Evolutionary conservation across 2,888 invertebrate species (phyloP).

Genomic region (Andrena haemorrhoa): DNA sequence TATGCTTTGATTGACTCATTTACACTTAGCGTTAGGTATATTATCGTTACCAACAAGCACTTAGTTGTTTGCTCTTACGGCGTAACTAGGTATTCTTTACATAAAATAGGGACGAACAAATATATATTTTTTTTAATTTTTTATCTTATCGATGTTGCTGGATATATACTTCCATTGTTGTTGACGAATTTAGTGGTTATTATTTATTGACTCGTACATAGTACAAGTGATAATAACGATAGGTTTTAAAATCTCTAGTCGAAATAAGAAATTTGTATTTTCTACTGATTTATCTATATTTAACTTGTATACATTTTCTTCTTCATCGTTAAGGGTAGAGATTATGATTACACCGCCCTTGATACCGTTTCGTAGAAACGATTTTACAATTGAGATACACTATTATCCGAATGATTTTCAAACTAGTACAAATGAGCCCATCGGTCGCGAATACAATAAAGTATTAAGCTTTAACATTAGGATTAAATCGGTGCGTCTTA

Average conservation of each 20-base stretch:
- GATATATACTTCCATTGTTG: conserved; percentile 63
- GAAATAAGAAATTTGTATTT: conserved; percentile 58
- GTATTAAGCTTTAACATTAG: conserved; percentile 36
- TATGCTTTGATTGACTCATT: conserved; percentile 67
- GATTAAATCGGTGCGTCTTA: conserved; percentile 16
- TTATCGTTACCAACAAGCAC: conserved; percentile 59
- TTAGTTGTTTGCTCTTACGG: conserved; percentile 60
- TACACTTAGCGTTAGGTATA: conserved; percentile 56
- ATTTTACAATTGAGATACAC: conserved; percentile 30
- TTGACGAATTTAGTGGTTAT: conserved; percentile 62
- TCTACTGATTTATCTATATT: conserved; percentile 61
- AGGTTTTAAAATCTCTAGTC: conserved; percentile 69
- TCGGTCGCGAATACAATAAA: conserved; percentile 40
- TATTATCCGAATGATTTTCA: conserved; percentile 43
- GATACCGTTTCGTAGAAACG: conserved; percentile 42
- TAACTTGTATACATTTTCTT: conserved; percentile 48
- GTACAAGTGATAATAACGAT: conserved; percentile 61
- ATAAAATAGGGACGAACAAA: conserved; percentile 43
- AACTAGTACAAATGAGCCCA: conserved; percentile 34
- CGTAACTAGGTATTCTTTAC: conserved; percentile 50
- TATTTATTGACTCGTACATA: conserved; percentile 55
- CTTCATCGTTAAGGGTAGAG: conserved; percentile 30
- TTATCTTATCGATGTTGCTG: conserved; percentile 53
- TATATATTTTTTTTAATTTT: conserved; percentile 62
- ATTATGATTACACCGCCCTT: conserved; percentile 36